Evolutionary conservation across 2,797 vertebrate genomes (phyloP).

Genomic region (Leptoclinus maculatus): DNA sequence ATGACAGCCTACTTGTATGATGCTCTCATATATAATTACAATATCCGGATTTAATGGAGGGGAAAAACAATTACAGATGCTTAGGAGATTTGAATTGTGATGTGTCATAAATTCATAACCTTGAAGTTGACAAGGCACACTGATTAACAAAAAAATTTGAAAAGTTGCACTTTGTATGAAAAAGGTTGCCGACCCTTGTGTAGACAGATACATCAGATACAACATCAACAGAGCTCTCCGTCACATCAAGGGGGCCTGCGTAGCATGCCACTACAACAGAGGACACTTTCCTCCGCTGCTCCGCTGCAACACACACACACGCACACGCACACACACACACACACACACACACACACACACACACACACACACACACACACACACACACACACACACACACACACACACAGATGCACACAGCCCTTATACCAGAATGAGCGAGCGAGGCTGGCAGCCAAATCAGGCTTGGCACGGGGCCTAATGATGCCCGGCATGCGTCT

Average conservation of each 20-base stretch:
- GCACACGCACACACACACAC: slow-evolving; percentile 34
- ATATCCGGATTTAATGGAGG: neutral
- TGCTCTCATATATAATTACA: neutral
- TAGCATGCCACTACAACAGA: slow-evolving; percentile 61
- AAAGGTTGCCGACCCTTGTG: neutral
- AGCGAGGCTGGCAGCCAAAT: slow-evolving; percentile 89
- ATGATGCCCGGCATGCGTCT: slow-evolving; percentile 96
- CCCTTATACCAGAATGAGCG: slow-evolving; percentile 54
- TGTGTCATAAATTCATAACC: neutral
- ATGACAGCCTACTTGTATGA: too few relatives aligned
- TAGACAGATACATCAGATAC: slow-evolving; percentile 42
- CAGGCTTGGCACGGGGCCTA: slow-evolving; percentile 95
- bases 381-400: slow-evolving; percentile 20
- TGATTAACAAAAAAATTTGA: neutral
- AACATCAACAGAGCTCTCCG: slow-evolving; percentile 18
- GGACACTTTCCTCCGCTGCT: slow-evolving; percentile 47
- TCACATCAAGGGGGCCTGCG: slow-evolving; percentile 45
- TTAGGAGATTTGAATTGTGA: neutral
- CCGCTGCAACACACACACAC: slow-evolving; percentile 6
- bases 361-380: slow-evolving; percentile 28
- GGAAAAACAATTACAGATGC: neutral
- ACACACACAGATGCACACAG: slow-evolving; percentile 43
- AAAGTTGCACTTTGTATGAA: neutral
- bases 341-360: slow-evolving; percentile 33
- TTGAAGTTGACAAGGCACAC: neutral